Conservation (phyloP, 2,113 vertebrate species). For the Ivindomyrus marchei region DNA sequence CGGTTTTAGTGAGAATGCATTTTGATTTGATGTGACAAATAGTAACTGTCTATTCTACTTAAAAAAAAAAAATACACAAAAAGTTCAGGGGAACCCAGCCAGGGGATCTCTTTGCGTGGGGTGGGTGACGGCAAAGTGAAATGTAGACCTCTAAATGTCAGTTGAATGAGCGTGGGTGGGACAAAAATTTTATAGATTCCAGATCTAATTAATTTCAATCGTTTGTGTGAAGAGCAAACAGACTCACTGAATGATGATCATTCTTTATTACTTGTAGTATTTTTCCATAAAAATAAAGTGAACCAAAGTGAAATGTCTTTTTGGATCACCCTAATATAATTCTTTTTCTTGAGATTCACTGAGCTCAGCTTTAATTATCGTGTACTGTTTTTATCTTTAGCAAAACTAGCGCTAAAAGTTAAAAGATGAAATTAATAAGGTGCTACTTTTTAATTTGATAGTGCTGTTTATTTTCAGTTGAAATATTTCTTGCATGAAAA, state of each 20-base stretch:
- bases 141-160: neutral
- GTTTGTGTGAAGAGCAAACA: neutral
- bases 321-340: neutral
- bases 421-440: neutral
- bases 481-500: neutral
- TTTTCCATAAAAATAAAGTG: neutral
- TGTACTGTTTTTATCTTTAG: neutral
- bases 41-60: neutral
- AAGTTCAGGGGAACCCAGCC: neutral
- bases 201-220: neutral
- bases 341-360: neutral
- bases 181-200: neutral
- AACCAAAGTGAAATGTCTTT: neutral
- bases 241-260: neutral
- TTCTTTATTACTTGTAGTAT: neutral
- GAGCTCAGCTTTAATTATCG: neutral
- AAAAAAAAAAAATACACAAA: neutral
- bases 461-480: neutral
- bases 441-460: neutral
- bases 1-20: neutral
- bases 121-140: neutral
- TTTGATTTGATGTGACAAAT: conserved; percentile 4
- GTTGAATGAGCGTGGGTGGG: neutral
- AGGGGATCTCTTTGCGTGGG: conserved; percentile 4
- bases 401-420: neutral